These are phyloP conservation scores for Rhabdomys pumilio DNA, from an alignment of 2,797 vertebrate genomes.

Conservation along the genomic window DNA sequence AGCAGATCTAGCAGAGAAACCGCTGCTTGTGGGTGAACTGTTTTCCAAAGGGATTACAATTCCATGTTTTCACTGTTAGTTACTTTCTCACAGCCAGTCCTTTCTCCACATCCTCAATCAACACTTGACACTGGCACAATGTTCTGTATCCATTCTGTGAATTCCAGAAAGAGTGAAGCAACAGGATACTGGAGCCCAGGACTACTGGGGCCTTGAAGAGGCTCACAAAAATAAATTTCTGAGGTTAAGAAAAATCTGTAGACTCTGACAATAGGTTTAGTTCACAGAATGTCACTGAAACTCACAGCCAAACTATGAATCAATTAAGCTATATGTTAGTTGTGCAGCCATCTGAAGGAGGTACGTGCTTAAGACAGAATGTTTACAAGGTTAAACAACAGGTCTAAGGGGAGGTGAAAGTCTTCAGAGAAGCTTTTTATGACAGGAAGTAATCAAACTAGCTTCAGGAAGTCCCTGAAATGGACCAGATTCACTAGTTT, in stretches of 20 bases:
- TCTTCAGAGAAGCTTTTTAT: background rate
- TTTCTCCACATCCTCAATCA: background rate
- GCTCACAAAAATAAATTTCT: background rate
- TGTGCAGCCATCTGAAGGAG: background rate
- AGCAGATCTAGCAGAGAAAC: background rate
- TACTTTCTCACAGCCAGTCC: background rate
- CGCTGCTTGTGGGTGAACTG: background rate
- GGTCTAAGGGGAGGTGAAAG: background rate
- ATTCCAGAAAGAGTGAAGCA: accelerated
- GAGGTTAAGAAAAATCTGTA: background rate
- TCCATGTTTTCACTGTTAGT: background rate
- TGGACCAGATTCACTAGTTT: background rate
- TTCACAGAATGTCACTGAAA: background rate
- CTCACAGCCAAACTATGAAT: background rate
- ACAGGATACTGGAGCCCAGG: background rate
- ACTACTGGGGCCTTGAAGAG: background rate
- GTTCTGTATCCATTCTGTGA: background rate
- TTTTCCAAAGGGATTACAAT: slow-evolving; percentile 15
- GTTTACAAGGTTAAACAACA: background rate
- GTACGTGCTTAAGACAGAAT: background rate
- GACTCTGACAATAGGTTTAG: background rate
- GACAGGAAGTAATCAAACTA: background rate
- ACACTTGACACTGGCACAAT: background rate
- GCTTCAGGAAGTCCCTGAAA: background rate
- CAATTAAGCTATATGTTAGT: background rate